phyloP scores from a whole-genome alignment of 23 tunicate species.

The Botrylloides violaceus region DNA sequence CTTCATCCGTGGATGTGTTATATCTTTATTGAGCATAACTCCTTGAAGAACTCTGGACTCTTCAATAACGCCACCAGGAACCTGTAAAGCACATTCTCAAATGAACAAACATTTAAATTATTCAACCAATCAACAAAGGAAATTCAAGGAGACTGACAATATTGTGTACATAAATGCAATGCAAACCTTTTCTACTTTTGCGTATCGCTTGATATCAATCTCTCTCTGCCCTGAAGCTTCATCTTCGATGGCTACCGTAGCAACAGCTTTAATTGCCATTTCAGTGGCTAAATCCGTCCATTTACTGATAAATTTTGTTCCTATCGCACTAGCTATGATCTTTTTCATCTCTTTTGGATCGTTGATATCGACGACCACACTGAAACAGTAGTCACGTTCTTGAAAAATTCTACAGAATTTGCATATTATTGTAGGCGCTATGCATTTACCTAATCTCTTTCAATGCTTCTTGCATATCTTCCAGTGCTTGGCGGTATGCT shows the following conservation, averaged over 20 bases:
- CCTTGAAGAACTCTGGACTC: conserved; percentile 84
- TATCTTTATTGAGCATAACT: conserved; percentile 95
- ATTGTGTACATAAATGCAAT: not conserved
- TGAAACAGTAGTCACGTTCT: not conserved
- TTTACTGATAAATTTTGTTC: conserved; percentile 93
- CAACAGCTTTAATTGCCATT: conserved; percentile 94
- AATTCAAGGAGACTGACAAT: not conserved
- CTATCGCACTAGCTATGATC: conserved; percentile 80
- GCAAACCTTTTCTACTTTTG: conserved; percentile 86
- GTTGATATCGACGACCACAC: conserved; percentile 62
- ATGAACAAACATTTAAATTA: not conserved
- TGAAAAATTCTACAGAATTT: not conserved
- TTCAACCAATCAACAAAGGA: not conserved
- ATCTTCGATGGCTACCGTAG: conserved; percentile 77
- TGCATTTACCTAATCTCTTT: conserved; percentile 39
- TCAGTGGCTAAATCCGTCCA: conserved; percentile 92
- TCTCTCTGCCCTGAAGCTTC: conserved; percentile 57
- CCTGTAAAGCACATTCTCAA: conserved; percentile 26
- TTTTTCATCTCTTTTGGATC: conserved; percentile 70
- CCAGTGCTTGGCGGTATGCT: conserved; percentile 90
- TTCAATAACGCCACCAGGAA: conserved; percentile 83
- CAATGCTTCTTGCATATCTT: conserved; percentile 77
- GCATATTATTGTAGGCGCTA: not conserved
- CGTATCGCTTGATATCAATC: conserved; percentile 94
- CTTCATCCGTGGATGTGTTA: conserved; percentile 94